Evolutionary conservation across 2,888 invertebrate species (phyloP), one percentile per base, ranked within the genome.

Genomic region (Exocentrus adspersus): DNA sequence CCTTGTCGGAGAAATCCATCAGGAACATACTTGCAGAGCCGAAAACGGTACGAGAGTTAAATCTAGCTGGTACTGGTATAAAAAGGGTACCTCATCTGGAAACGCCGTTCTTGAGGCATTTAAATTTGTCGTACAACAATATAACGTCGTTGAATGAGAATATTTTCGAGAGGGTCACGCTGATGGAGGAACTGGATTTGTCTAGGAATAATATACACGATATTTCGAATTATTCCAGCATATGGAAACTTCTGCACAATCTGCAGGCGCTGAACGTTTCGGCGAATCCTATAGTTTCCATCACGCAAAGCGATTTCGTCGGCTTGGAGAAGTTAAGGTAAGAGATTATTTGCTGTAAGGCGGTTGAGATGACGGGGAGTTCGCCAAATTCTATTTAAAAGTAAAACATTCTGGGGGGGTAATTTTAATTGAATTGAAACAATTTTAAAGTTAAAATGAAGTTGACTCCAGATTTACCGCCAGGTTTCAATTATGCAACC

Each of bases 21-120:
- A 86, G 83, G 46, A 92, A 91, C 77, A 88, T 96, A 58, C 81
- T 96, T 1, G 92, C 91, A 21, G 95, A 95, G 78, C 95, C 95
- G 0, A 96, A 95, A 84, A 94, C 95, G 0, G 90, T 94, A 0
- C 84, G 94, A 42, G 89, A 90, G 61, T 82, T 96, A 10, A 94
- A 93, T 80, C 83, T 96, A 54, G 94, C 94, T 0, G 90, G 90
- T 7, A 93, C 93, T 2, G 92, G 92, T 9, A 90, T 95, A 28
- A 86, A 84, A 63, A 81, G 83, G 6, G 84, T 93, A 0, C 87
- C 87, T 0, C 87, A 90, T 62, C 80, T 94, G 21, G 93, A 96
- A 83, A 94, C 94, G 5, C 95, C 95, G 0, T 96, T 95, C 78
- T 84, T 96, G 54, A 89, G 90, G 69, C 84, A 85, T 62, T 83